Conservation (phyloP, 2,888 invertebrate species). For the Eustalomyia histrio region DNA sequence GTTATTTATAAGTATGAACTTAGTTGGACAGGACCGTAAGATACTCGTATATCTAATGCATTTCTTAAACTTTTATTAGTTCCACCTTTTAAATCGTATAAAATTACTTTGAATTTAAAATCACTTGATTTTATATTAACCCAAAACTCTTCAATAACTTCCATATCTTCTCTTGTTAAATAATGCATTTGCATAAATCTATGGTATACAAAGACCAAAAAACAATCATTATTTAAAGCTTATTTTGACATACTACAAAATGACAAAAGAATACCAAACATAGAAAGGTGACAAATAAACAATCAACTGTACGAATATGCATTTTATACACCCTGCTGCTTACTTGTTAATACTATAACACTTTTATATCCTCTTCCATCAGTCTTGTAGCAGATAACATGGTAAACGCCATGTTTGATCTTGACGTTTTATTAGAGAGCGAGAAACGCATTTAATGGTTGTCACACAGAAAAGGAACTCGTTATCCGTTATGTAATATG, state of each 20-base stretch:
- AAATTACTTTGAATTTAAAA: too few relatives aligned
- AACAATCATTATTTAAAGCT: not conserved
- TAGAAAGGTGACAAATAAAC: constrained; percentile 27
- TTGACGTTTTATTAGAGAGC: constrained; percentile 48
- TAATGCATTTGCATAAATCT: not conserved
- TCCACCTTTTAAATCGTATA: too few relatives aligned
- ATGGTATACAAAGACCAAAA: not conserved
- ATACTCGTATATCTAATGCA: too few relatives aligned
- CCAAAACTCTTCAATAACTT: too few relatives aligned
- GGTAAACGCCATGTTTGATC: constrained; percentile 47
- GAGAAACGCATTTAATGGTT: constrained; percentile 35
- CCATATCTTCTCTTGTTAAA: too few relatives aligned
- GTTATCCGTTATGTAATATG: not conserved
- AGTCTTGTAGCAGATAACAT: constrained; percentile 49
- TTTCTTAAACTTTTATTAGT: too few relatives aligned
- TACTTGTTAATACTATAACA: constrained; percentile 29
- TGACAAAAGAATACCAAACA: not conserved
- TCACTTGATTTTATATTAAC: too few relatives aligned
- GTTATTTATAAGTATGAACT: too few relatives aligned
- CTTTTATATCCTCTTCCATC: constrained; percentile 35
- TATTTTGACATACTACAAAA: not conserved
- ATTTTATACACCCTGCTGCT: too few relatives aligned
- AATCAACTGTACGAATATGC: not conserved
- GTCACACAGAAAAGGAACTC: constrained; percentile 19
- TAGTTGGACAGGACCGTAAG: too few relatives aligned